Percentiles rank a stretch among this genome's conserved stretches.
phyloP scores from a whole-genome alignment of 2,113 vertebrate genomes.

The Stigmatopora nigra region DNA sequence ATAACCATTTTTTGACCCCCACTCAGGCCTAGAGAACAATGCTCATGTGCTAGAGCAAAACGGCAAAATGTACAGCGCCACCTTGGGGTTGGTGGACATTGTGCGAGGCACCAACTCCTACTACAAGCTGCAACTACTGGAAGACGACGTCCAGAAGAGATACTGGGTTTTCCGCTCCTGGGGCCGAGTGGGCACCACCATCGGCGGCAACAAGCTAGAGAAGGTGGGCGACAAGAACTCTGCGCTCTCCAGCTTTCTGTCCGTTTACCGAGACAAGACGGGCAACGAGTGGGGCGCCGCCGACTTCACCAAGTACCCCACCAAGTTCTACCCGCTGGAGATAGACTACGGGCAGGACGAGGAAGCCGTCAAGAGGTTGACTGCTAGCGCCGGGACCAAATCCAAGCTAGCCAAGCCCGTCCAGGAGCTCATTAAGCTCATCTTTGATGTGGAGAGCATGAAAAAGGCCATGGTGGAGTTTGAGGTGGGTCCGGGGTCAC shows the following conservation, averaged over 20 bases:
- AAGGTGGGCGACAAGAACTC: constrained; percentile 88
- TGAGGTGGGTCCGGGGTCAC: constrained; percentile 72
- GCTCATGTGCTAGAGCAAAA: constrained; percentile 92
- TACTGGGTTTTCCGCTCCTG: constrained; percentile 98
- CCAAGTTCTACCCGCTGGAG: constrained; percentile 96
- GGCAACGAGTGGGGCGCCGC: constrained; percentile 86
- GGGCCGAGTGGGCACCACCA: constrained; percentile 94
- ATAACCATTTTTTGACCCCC: no score
- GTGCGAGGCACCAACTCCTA: constrained; percentile 94
- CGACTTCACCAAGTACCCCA: constrained; percentile 93
- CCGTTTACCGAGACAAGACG: constrained; percentile 92
- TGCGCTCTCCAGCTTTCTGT: constrained; percentile 85
- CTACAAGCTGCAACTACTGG: constrained; percentile 93
- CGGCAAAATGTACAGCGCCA: constrained; percentile 93
- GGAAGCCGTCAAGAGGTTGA: constrained; percentile 89
- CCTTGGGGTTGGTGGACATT: constrained; percentile 91
- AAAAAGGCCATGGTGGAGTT: constrained; percentile 99
- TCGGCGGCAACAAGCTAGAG: constrained; percentile 93
- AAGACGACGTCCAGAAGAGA: constrained; percentile 87
- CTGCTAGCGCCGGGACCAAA: constrained; percentile 80
- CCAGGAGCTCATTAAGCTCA: constrained; percentile 90
- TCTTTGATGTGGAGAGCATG: constrained; percentile 99
- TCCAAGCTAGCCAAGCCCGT: constrained; percentile 83
- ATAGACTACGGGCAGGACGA: constrained; percentile 96
- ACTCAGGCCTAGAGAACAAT: constrained; percentile 84